Evolutionary conservation across 1,140 invertebrate genomes (phyloP).

Genomic region (Dreissena polymorpha): DNA sequence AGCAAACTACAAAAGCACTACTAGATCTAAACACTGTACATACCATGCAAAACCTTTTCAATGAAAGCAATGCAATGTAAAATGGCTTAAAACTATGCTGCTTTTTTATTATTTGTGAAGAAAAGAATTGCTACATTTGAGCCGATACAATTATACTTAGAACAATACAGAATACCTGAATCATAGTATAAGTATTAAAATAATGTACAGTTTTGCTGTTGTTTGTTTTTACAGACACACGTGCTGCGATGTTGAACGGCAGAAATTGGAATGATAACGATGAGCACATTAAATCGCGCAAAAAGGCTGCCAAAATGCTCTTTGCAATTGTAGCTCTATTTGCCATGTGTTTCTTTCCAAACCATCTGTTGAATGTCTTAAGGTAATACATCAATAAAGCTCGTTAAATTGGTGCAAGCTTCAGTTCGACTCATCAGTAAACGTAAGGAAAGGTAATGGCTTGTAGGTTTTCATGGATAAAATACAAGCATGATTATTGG

Average conservation of each 20-base stretch:
- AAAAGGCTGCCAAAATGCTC: constrained; percentile 33
- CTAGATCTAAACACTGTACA: too few species aligned
- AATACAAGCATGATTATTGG: neutral
- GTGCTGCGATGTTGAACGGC: constrained; percentile 14
- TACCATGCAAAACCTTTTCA: too few species aligned
- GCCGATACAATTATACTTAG: too few species aligned
- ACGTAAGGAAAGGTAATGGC: neutral
- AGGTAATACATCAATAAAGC: neutral
- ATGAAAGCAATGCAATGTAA: too few species aligned
- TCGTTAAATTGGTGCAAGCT: neutral
- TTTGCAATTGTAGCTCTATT: constrained; percentile 37
- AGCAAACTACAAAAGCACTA: too few species aligned
- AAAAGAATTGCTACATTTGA: too few species aligned
- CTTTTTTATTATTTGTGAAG: too few species aligned
- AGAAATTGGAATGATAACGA: constrained; percentile 9
- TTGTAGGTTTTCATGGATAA: neutral
- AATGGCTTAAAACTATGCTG: too few species aligned
- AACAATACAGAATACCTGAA: too few species aligned
- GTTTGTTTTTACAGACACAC: constrained; percentile 12
- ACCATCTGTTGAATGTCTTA: constrained; percentile 29
- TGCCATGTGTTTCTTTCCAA: constrained; percentile 38
- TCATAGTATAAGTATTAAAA: too few species aligned
- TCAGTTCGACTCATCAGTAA: neutral
- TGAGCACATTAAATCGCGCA: constrained; percentile 23
- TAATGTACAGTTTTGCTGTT: too few species aligned